A percentile compares a stretch with the other conserved stretches of the same genome.
phyloP scores from a whole-genome alignment of 1,140 invertebrate genomes.

The Cataglyphis hispanica region DNA sequence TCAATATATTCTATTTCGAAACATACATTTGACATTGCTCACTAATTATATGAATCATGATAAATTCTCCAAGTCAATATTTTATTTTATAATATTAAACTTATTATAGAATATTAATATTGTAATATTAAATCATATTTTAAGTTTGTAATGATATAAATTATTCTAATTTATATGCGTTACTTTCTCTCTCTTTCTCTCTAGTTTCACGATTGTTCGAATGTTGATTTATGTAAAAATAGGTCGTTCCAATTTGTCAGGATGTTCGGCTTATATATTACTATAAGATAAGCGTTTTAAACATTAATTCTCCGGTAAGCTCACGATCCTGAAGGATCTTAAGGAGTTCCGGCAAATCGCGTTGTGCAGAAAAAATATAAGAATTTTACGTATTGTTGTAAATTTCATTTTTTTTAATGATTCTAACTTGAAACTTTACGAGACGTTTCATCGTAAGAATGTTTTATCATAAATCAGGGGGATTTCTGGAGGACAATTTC shows the following conservation, averaged over 20 bases:
- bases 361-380: slow-evolving; percentile 56
- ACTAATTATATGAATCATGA: neutral
- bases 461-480: slow-evolving; percentile 63
- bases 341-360: neutral
- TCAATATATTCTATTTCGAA: slow-evolving; percentile 10
- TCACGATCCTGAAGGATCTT: neutral
- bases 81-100: slow-evolving; percentile 19
- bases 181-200: neutral
- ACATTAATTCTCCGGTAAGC: neutral
- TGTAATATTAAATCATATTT: slow-evolving; percentile 6
- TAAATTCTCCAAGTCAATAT: neutral
- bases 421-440: slow-evolving; percentile 72
- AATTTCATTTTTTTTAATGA: slow-evolving; percentile 71
- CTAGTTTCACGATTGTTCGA: slow-evolving; percentile 64
- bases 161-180: neutral
- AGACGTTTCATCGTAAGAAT: slow-evolving; percentile 67
- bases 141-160: neutral
- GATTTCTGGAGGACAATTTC: slow-evolving; percentile 31
- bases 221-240: neutral
- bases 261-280: slow-evolving; percentile 45
- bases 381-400: slow-evolving; percentile 75
- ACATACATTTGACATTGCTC: neutral
- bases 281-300: neutral
- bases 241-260: slow-evolving; percentile 36
- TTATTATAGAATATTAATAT: neutral